Conservation (phyloP, 2,888 invertebrate species). For the Gasteruption jaculator region DNA sequence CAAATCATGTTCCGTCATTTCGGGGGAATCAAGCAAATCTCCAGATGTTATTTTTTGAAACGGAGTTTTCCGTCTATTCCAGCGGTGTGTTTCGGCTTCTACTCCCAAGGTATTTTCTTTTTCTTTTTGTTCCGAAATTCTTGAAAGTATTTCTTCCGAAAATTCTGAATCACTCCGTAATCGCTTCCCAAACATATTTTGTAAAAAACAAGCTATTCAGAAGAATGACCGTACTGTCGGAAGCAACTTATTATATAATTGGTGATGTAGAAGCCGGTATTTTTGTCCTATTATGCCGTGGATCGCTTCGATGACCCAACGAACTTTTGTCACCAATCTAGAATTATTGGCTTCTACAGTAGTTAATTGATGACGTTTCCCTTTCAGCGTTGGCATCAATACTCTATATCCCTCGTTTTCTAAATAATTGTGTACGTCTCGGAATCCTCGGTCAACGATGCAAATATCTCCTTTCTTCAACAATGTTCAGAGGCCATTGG, state of each 20-base stretch:
- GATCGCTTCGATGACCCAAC: slow-evolving; percentile 23
- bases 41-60: slow-evolving; percentile 15
- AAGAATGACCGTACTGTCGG: slow-evolving; percentile 14
- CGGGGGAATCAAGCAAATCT: slow-evolving; percentile 22
- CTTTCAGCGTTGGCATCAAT: slow-evolving; percentile 30
- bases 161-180: slow-evolving; percentile 18
- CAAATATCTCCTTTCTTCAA: slow-evolving; percentile 22
- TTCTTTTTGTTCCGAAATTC: slow-evolving; percentile 10
- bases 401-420: slow-evolving; percentile 20
- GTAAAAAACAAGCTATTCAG: slow-evolving; percentile 20
- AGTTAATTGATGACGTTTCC: slow-evolving; percentile 23
- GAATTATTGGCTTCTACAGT: slow-evolving; percentile 24
- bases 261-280: slow-evolving; percentile 14
- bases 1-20: slow-evolving; percentile 20
- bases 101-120: slow-evolving; percentile 14
- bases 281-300: slow-evolving; percentile 21
- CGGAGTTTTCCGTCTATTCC: slow-evolving; percentile 13
- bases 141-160: slow-evolving; percentile 12
- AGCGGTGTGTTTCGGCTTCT: slow-evolving; percentile 16
- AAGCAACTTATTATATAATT: slow-evolving; percentile 21
- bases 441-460: slow-evolving; percentile 29
- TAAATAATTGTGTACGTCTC: slow-evolving; percentile 22
- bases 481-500: slow-evolving; percentile 18
- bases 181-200: slow-evolving; percentile 23
- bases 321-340: slow-evolving; percentile 25